Conservation (phyloP, 2,113 vertebrate genomes). For the Haemorhous mexicanus region DNA sequence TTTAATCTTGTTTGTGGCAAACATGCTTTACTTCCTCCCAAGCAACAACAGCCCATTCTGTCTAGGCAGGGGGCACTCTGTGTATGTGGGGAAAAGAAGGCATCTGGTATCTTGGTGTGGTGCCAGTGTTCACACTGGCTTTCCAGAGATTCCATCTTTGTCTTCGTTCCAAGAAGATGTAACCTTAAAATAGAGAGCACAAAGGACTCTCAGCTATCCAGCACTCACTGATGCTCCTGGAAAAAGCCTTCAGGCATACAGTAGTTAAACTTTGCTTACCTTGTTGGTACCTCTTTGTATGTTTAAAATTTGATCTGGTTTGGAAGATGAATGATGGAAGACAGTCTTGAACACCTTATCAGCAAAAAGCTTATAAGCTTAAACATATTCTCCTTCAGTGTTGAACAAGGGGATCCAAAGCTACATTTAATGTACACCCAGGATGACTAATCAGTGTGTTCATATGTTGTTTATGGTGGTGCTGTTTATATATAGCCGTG, state of each 20-base stretch:
- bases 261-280: neutral
- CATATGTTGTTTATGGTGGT: slow-evolving; percentile 37
- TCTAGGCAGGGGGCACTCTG: neutral
- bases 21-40: neutral
- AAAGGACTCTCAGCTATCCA: neutral
- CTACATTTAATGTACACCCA: neutral
- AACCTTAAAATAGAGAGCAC: neutral
- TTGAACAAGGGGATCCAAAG: neutral
- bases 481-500: slow-evolving; percentile 38
- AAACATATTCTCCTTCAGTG: neutral
- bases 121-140: slow-evolving; percentile 18
- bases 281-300: neutral
- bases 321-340: neutral
- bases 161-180: neutral
- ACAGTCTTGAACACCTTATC: neutral
- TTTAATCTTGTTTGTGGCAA: slow-evolving; percentile 32
- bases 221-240: neutral
- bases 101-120: slow-evolving; percentile 14
- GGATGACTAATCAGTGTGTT: slow-evolving; percentile 29
- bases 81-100: neutral
- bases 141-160: slow-evolving; percentile 1
- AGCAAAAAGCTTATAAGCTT: neutral
- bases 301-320: neutral
- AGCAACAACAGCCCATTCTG: slow-evolving; percentile 1
- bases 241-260: neutral